Conservation (phyloP, 2,888 invertebrate genomes). For the Myopa testacea region DNA sequence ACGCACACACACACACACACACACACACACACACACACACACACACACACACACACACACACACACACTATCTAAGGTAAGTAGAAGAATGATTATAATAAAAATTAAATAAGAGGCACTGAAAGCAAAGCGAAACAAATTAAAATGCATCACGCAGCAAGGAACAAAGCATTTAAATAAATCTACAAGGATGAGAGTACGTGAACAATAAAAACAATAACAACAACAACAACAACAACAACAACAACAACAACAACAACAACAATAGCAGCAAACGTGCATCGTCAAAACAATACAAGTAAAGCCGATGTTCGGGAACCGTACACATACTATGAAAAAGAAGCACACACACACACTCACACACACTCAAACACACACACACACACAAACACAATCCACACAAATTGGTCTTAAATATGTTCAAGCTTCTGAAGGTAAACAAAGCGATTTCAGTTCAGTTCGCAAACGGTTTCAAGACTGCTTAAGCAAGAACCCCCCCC, state of each 20-base stretch:
- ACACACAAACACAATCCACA: conserved; percentile 23
- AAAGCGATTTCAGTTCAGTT: conserved; percentile 21
- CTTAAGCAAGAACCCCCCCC: no score
- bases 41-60: neutral
- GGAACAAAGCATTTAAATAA: neutral
- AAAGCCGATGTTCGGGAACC: conserved; percentile 10
- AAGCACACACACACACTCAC: conserved; percentile 26
- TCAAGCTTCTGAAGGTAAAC: conserved; percentile 29
- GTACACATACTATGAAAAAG: conserved; percentile 17
- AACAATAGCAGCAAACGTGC: neutral
- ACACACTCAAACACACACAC: conserved; percentile 30
- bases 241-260: conserved; percentile 1
- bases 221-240: neutral
- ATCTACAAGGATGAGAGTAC: neutral
- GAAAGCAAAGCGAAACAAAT: neutral
- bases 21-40: neutral
- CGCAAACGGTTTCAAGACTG: neutral
- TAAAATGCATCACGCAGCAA: conserved; percentile 8
- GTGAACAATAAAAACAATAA: neutral
- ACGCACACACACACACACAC: neutral
- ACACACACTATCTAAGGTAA: neutral
- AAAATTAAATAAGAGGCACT: neutral
- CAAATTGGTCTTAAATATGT: conserved; percentile 28
- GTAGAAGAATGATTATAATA: neutral
- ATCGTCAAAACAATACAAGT: conserved; percentile 14